Conservation (phyloP, 2,113 vertebrate genomes). For the Eubucco bourcierii region DNA sequence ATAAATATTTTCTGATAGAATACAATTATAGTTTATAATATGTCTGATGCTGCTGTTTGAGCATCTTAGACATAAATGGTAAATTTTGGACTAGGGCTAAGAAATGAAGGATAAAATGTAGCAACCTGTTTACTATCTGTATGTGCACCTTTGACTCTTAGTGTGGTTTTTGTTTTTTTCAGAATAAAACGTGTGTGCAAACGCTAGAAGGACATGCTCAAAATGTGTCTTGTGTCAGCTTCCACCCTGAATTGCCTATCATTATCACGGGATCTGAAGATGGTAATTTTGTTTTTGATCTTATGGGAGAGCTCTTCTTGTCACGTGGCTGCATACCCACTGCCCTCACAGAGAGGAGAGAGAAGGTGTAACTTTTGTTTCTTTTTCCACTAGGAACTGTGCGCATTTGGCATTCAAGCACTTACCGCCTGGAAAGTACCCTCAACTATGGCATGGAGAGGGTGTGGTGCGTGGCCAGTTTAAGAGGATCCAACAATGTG, state of each 20-base stretch:
- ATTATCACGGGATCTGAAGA: conserved; percentile 99
- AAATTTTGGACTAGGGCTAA: not conserved
- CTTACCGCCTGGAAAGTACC: conserved; percentile 95
- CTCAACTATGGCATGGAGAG: conserved; percentile 98
- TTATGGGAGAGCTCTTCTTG: not conserved
- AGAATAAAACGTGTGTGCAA: conserved; percentile 99
- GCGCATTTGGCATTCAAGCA: conserved; percentile 98
- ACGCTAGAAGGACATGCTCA: conserved; percentile 97
- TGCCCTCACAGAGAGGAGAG: fast-evolving
- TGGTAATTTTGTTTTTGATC: conserved; percentile 75
- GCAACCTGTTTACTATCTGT: not conserved
- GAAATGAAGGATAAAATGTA: not conserved
- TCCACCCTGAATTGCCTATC: conserved; percentile 96
- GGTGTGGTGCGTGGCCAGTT: conserved; percentile 96
- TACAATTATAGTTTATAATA: not conserved
- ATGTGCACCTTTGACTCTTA: not conserved
- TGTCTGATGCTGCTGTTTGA: not conserved
- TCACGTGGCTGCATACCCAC: not conserved
- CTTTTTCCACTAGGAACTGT: conserved; percentile 84
- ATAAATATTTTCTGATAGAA: not conserved
- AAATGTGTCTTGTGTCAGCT: conserved; percentile 97
- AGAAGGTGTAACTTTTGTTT: not conserved
- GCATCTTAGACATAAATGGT: not conserved
- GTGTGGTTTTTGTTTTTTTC: not conserved
- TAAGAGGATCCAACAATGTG: conserved; percentile 95